Evolutionary conservation across 2,113 vertebrate genomes (phyloP), one percentile per base, ranked within the genome.

Genomic region (Cathartes aura): DNA sequence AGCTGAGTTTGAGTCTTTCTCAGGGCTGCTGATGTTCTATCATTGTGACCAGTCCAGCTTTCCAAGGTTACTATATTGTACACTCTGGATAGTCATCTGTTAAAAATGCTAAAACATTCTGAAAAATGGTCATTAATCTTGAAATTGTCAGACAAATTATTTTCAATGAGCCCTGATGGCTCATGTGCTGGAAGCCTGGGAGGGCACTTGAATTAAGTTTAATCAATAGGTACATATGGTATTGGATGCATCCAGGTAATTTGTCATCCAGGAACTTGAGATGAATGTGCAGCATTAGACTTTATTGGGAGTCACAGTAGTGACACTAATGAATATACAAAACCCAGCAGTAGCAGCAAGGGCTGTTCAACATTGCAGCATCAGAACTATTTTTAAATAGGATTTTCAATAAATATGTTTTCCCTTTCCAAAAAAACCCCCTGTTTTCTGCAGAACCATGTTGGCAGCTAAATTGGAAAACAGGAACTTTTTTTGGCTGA

Each of bases 91-190:
- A 97, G 53, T 67, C 73, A 95, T 91, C 97, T 29, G 43, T 96
- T 97, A 96, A 98, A 98, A 98, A 98, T 98, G 98, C 95, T 97
- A 98, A 98, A 97, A 84, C 86, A 87, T 97, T 97, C 97, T 76
- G 34, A 94, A 68, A 93, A 97, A 96, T 79, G 90, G 96, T 96
- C 97, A 98, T 98, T 98, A 98, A 98, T 98, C 98, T 98, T 98
- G 93, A 97, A 98, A 97, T 98, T 98, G 98, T 98, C 98, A 98
- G 96, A 88, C 91, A 93, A 98, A 98, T 98, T 98, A 98, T 98
- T 98, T 98, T 96, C 97, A 98, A 97, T 98, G 96, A 98, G 93
- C 84, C 76, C 89, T 97, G 97, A 98, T 97, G 94, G 71, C 89
- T 98, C 76, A 66, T 74, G 45, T 75, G 75, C 93, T 92, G 72